phyloP scores from a whole-genome alignment of 2,888 invertebrate genomes.

The Drosophila hamatofila region DNA sequence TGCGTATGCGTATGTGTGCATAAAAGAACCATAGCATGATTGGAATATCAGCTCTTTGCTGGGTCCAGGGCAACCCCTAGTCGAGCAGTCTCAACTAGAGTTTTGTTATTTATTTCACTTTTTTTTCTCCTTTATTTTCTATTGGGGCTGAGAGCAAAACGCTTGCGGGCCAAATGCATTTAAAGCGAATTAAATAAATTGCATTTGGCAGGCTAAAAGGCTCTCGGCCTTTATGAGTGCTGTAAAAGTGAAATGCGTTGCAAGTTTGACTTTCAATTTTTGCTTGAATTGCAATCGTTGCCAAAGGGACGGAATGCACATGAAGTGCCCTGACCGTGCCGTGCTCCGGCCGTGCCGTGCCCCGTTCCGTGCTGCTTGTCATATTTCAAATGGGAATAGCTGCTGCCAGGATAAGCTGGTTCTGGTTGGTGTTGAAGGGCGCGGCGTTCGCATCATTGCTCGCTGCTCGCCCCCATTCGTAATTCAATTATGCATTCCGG shows the following conservation, averaged over 20 bases:
- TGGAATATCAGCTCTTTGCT: no score
- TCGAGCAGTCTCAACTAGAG: no score
- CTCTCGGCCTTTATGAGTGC: not conserved
- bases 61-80: no score
- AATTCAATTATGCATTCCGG: conserved; percentile 77
- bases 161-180: not conserved
- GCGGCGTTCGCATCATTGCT: conserved; percentile 45
- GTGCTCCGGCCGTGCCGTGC: not conserved
- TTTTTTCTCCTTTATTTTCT: no score
- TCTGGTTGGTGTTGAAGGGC: conserved; percentile 12
- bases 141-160: not conserved
- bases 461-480: conserved; percentile 44
- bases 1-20: no score
- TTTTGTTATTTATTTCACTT: no score
- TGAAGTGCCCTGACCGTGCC: not conserved
- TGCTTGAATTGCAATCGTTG: conserved; percentile 19
- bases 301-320: conserved; percentile 7
- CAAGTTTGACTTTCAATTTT: conserved; percentile 13
- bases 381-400: conserved; percentile 22
- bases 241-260: conserved; percentile 7
- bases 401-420: conserved; percentile 7
- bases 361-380: conserved; percentile 18
- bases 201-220: not conserved
- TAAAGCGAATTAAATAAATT: conserved; percentile 5
- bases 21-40: no score